Conservation (phyloP, 2,888 invertebrate species). For the Rotaria magnacalcarata region DNA sequence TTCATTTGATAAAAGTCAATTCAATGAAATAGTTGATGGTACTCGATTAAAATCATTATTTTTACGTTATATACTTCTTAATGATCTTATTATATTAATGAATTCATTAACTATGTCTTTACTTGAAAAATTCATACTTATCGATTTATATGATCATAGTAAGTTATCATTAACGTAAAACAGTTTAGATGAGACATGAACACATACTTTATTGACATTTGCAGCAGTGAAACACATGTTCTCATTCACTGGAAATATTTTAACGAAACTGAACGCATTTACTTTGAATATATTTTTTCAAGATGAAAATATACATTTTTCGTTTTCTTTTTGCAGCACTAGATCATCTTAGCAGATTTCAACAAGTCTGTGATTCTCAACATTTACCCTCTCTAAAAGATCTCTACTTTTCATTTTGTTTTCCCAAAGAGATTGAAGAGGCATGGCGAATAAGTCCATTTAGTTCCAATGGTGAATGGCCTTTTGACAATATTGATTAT, state of each 20-base stretch:
- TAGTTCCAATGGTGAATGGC: not conserved
- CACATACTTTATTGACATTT: no score
- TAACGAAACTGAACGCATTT: not conserved
- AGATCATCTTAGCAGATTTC: not conserved
- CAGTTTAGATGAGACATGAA: not conserved
- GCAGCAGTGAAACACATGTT: not conserved
- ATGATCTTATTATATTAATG: not conserved
- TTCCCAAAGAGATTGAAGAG: not conserved
- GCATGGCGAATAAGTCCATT: not conserved
- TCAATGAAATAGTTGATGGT: not conserved
- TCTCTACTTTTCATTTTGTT: constrained; percentile 1
- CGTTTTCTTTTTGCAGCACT: not conserved
- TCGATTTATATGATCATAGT: not conserved
- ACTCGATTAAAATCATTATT: not conserved
- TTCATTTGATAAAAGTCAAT: not conserved
- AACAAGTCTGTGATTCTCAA: not conserved
- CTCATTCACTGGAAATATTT: not conserved
- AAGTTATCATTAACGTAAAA: not conserved
- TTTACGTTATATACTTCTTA: not conserved
- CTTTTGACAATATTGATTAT: not conserved
- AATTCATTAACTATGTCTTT: not conserved
- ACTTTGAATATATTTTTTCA: not conserved
- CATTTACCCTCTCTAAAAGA: not conserved
- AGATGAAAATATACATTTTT: not conserved
- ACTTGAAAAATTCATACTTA: not conserved